These are phyloP conservation scores for Cataglyphis livida DNA, from an alignment of 2,888 invertebrate genomes.

Conservation along the genomic window DNA sequence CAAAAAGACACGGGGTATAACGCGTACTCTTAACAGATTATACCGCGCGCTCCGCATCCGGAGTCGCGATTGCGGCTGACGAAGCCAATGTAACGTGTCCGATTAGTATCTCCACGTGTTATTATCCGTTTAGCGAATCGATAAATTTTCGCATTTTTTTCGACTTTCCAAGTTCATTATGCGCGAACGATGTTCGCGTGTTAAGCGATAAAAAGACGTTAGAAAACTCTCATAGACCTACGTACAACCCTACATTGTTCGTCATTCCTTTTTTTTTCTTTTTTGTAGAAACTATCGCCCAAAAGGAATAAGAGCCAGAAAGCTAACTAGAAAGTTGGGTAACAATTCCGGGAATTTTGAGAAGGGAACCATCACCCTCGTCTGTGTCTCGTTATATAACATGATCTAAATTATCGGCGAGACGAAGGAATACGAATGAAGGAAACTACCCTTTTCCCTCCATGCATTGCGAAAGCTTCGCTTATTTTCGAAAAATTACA, in stretches of 20 bases:
- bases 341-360: slow-evolving; percentile 26
- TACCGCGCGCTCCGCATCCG: slow-evolving; percentile 11
- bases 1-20: slow-evolving; percentile 28
- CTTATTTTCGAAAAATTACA: not conserved
- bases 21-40: slow-evolving; percentile 46
- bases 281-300: not conserved
- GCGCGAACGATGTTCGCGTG: slow-evolving; percentile 6
- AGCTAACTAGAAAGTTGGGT: slow-evolving; percentile 3
- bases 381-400: slow-evolving; percentile 22
- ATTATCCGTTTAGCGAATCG: slow-evolving; percentile 42
- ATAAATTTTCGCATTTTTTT: slow-evolving; percentile 36
- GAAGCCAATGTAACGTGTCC: slow-evolving; percentile 32
- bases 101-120: slow-evolving; percentile 33
- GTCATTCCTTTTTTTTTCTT: not conserved
- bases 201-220: not conserved
- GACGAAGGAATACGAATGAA: not conserved
- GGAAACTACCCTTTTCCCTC: not conserved
- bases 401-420: slow-evolving; percentile 5
- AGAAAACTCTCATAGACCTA: not conserved
- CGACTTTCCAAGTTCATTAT: not conserved
- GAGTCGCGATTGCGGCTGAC: slow-evolving; percentile 9
- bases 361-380: not conserved
- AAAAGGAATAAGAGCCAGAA: slow-evolving; percentile 13
- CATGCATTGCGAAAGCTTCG: not conserved
- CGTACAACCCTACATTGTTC: not conserved